Evolutionary conservation across 2,888 invertebrate species (phyloP).

Genomic region (Pinctada fucata): DNA sequence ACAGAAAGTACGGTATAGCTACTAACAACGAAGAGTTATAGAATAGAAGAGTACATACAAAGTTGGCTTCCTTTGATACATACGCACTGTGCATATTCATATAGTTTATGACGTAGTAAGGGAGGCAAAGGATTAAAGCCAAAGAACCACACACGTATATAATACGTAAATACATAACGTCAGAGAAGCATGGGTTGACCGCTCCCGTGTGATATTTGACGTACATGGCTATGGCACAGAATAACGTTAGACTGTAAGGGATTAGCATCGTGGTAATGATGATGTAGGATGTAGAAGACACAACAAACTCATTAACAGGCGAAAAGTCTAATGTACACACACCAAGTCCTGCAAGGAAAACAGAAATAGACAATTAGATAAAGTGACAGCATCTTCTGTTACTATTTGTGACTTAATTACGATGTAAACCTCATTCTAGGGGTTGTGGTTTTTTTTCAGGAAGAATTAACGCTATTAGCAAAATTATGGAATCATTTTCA

Average conservation of each 20-base stretch:
- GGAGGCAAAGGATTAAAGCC: constrained; percentile 21
- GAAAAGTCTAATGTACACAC: constrained; percentile 48
- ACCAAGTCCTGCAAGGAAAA: constrained; percentile 46
- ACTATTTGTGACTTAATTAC: not conserved
- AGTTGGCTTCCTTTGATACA: constrained; percentile 19
- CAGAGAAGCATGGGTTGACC: not conserved
- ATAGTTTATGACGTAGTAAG: constrained; percentile 35
- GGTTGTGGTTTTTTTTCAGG: no score
- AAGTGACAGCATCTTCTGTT: not conserved
- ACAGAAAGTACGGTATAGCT: constrained; percentile 26
- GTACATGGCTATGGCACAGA: constrained; percentile 23
- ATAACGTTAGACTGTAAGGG: constrained; percentile 31
- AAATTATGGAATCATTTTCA: no score
- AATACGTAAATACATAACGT: constrained; percentile 26
- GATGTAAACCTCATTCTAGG: not conserved
- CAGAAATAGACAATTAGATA: not conserved
- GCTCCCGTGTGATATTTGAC: constrained; percentile 22
- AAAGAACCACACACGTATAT: constrained; percentile 29
- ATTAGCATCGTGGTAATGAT: constrained; percentile 39
- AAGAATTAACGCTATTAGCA: no score
- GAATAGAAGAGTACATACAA: constrained; percentile 28
- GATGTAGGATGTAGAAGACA: constrained; percentile 43
- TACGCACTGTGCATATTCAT: constrained; percentile 23
- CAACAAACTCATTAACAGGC: constrained; percentile 37
- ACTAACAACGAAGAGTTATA: constrained; percentile 31